Base-by-base conservation (phyloP, 92 coral and sea anemone species). In the Meandrina meandrites region DNA sequence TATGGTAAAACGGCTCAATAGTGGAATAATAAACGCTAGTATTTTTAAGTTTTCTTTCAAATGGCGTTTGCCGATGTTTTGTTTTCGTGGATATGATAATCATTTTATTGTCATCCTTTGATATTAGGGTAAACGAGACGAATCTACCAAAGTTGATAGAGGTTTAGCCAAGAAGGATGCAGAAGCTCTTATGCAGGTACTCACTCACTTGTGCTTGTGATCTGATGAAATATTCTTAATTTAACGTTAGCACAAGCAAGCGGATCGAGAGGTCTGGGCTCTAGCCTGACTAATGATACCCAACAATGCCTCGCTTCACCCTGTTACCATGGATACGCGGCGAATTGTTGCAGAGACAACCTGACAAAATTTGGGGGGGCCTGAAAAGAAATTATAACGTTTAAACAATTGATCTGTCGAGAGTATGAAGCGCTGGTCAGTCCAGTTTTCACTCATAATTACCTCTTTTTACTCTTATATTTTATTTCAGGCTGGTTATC, bases 101-200 rank as follows among this genome's bases (percentile, higher is more conserved):
- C 5, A 54, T 27, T 64, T 11, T 11, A 27, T 27, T 66, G 71
- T 66, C 28, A 28, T 66, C 17, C 10, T 34, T 58, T 31, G n/a
- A 3, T 53, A 64, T 8, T 57, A 94, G 97, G 97, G 95, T 32
- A 88, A 88, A 31, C 89, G 97, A 70, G 95, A 90, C 75, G 93
- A 94, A 78, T 84, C 92, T 22, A 87, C 68, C 69, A 90, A 92
- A 70, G 90, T 94, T 36, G 91, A 94, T 50, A 91, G 88, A 86
- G 76, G 79, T 66, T 71, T 87, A 28, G 95, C 89, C 28, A 87
- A 92, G 67, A 89, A 86, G 51, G 97, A 94, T 50, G 93, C 97
- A 3, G 92, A 87, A 56, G 90, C 91, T 12, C 92, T 94, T 35
- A 75, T 78, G 72, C 83, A 94, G 97, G 97, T 94, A 37, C 8